Conservation (phyloP, 1,140 invertebrate genomes). For the Aphidius ervi region DNA sequence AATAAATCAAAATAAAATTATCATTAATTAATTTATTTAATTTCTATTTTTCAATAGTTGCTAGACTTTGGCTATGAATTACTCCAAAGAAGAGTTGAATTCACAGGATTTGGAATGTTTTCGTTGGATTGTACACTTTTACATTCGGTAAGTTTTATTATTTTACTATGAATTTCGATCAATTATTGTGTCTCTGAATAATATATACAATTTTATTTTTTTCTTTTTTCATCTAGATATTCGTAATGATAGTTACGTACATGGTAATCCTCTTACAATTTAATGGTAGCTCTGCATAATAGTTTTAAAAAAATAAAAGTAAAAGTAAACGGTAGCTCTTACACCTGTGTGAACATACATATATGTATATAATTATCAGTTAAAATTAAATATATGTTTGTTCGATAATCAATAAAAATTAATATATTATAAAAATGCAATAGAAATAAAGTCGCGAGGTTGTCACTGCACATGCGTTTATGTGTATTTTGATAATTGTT, state of each 20-base stretch:
- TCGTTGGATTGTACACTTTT: slow-evolving; percentile 28
- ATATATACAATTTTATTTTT: neutral
- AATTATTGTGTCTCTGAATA: neutral
- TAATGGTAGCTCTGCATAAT: neutral
- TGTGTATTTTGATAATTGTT: too few species aligned
- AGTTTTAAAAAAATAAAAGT: too few species aligned
- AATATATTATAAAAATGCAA: too few species aligned
- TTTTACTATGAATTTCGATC: slow-evolving; percentile 1
- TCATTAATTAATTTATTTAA: too few species aligned
- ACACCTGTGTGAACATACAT: too few species aligned
- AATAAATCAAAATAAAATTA: too few species aligned
- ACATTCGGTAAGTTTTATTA: slow-evolving; percentile 26
- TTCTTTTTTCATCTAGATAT: slow-evolving; percentile 21
- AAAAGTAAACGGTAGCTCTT: too few species aligned
- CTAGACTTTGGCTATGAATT: slow-evolving; percentile 26
- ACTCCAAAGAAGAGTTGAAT: slow-evolving; percentile 26
- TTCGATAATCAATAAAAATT: too few species aligned
- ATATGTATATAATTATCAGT: too few species aligned
- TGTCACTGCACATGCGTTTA: too few species aligned
- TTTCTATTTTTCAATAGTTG: slow-evolving; percentile 4
- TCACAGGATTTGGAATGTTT: slow-evolving; percentile 31
- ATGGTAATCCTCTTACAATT: slow-evolving; percentile 31
- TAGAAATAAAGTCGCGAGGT: too few species aligned
- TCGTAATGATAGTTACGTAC: slow-evolving; percentile 26
- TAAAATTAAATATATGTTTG: too few species aligned